phyloP scores from a whole-genome alignment of 2,797 vertebrate species.

The Tinamus major region DNA sequence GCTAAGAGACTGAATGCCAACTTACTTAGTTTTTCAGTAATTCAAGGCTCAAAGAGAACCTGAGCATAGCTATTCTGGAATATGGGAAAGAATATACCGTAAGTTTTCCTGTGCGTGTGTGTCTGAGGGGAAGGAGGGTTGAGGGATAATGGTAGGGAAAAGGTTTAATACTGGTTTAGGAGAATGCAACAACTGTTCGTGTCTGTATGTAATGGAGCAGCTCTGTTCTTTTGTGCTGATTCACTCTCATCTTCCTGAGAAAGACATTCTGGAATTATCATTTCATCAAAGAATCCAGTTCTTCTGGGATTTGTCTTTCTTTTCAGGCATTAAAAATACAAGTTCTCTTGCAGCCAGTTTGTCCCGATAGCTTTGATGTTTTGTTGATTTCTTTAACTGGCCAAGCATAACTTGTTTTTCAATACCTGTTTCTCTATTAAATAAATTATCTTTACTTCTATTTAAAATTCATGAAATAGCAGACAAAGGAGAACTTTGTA shows the following conservation, averaged over 20 bases:
- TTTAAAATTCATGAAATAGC: not conserved
- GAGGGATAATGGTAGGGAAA: not conserved
- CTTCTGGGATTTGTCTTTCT: not conserved
- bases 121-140: no score
- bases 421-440: not conserved
- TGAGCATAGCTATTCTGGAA: not conserved
- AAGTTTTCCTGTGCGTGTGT: not conserved
- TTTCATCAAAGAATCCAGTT: not conserved
- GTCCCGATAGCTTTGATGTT: not conserved
- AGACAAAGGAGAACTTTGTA: not conserved
- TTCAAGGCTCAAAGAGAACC: not conserved
- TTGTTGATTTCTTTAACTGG: not conserved
- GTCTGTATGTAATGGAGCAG: not conserved
- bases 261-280: not conserved
- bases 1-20: not conserved
- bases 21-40: not conserved
- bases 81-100: not conserved
- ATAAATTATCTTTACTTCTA: not conserved
- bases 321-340: not conserved
- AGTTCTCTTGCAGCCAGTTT: not conserved
- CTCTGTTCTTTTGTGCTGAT: not conserved
- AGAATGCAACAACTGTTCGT: not conserved
- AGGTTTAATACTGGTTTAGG: not conserved
- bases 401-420: fast-evolving
- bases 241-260: not conserved